A percentile compares a stretch with the other conserved stretches of the same genome.
These are phyloP conservation scores for Sylvilagus floridanus DNA, from an alignment of 2,797 vertebrate species.

Conservation along the genomic window DNA sequence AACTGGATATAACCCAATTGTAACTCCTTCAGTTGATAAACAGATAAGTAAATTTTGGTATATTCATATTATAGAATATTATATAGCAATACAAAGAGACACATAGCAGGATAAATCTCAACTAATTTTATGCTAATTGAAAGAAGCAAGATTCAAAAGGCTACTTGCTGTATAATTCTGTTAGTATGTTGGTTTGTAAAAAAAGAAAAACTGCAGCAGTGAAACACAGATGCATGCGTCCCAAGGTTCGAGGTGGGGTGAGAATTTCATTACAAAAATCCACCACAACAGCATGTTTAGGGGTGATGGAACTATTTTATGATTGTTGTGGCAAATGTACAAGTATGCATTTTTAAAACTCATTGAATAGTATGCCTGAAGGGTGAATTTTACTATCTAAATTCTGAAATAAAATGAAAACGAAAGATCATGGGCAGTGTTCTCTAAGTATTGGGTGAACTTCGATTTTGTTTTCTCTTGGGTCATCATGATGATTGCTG, in stretches of 20 bases:
- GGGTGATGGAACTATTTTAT: neutral
- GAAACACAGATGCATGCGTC: neutral
- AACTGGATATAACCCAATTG: neutral
- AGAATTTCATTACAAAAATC: neutral
- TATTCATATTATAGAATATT: neutral
- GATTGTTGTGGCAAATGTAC: neutral
- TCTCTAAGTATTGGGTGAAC: neutral
- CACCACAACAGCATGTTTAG: neutral
- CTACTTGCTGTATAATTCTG: neutral
- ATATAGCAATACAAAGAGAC: neutral
- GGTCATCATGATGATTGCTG: neutral
- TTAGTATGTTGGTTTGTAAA: neutral
- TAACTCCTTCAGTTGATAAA: neutral
- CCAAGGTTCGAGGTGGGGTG: neutral
- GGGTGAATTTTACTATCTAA: neutral
- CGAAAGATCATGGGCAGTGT: neutral
- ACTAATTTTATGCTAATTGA: neutral
- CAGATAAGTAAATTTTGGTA: neutral
- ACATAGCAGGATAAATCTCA: neutral
- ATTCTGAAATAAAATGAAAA: slow-evolving; percentile 5
- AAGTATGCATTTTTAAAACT: neutral
- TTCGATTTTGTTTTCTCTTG: slow-evolving; percentile 30
- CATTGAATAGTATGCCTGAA: neutral
- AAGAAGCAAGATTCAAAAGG: neutral
- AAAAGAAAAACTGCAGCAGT: neutral